These are phyloP conservation scores for Noctuana brunneofusca DNA, from an alignment of 2,888 invertebrate genomes.

Conservation along the genomic window DNA sequence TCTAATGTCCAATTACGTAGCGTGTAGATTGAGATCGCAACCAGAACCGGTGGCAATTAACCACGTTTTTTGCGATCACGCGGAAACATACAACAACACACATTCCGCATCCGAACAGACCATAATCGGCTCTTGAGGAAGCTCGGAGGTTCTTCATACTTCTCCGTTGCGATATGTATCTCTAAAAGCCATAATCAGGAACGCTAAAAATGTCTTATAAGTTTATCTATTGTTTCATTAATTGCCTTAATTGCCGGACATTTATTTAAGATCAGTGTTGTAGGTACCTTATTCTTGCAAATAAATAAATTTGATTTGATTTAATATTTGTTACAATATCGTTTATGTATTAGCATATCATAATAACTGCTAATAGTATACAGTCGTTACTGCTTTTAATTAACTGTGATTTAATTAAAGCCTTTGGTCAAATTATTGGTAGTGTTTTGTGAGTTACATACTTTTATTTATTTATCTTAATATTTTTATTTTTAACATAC, in stretches of 20 bases:
- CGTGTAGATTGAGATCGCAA: constrained; percentile 28
- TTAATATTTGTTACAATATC: too few species aligned
- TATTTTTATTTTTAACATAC: not conserved
- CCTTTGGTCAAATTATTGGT: not conserved
- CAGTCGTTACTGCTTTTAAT: not conserved
- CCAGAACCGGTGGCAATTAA: constrained; percentile 31
- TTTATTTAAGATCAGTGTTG: too few species aligned
- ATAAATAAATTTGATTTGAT: too few species aligned
- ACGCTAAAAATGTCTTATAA: too few species aligned
- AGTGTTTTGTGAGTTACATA: not conserved
- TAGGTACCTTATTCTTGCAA: too few species aligned
- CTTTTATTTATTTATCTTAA: not conserved
- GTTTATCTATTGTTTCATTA: too few species aligned
- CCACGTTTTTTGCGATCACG: constrained; percentile 26
- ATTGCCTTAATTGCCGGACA: too few species aligned
- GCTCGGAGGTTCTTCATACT: constrained; percentile 13
- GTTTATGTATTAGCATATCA: not conserved
- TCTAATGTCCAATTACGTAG: constrained; percentile 27
- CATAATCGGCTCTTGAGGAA: constrained; percentile 25
- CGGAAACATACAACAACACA: constrained; percentile 26
- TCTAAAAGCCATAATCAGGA: not conserved
- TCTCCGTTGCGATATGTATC: not conserved
- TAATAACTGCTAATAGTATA: not conserved
- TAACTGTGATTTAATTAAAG: not conserved
- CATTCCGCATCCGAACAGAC: constrained; percentile 24